A percentile compares a stretch with the other conserved stretches of the same genome.
These are phyloP conservation scores for Calephelis perditalis DNA, from an alignment of 2,888 invertebrate genomes.

Conservation along the genomic window DNA sequence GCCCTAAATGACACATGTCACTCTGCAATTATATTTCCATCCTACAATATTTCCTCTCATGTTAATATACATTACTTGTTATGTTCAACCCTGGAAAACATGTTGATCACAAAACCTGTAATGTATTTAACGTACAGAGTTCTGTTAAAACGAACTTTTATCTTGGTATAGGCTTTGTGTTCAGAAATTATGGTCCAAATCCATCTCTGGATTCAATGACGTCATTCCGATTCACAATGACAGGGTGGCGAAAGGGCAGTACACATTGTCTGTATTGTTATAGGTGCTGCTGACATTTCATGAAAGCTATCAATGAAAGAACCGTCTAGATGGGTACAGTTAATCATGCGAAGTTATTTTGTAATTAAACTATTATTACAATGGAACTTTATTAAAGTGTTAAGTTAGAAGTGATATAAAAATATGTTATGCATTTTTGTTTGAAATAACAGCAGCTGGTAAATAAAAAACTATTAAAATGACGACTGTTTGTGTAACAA, in stretches of 20 bases:
- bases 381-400: background rate
- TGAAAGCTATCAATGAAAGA: background rate
- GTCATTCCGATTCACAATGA: conserved; percentile 71
- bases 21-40: conserved; percentile 53
- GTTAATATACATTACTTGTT: conserved; percentile 38
- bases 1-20: conserved; percentile 72
- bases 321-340: too few relatives aligned
- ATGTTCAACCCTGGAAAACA: background rate
- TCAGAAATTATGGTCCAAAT: conserved; percentile 72
- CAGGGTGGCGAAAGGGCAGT: conserved; percentile 64
- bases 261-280: conserved; percentile 45
- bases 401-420: background rate
- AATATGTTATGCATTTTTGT: too few relatives aligned
- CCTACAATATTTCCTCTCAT: conserved; percentile 23
- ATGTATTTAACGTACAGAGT: conserved; percentile 33
- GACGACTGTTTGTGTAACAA: too few relatives aligned
- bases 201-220: conserved; percentile 71
- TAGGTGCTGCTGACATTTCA: conserved; percentile 28
- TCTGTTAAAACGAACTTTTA: conserved; percentile 6
- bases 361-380: too few relatives aligned
- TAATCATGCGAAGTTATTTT: too few relatives aligned
- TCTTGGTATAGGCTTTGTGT: conserved; percentile 44
- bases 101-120: conserved; percentile 26
- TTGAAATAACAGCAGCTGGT: too few relatives aligned
- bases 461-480: too few relatives aligned